phyloP scores from a whole-genome alignment of 2,797 vertebrate genomes.

The Sebastes itinus region DNA sequence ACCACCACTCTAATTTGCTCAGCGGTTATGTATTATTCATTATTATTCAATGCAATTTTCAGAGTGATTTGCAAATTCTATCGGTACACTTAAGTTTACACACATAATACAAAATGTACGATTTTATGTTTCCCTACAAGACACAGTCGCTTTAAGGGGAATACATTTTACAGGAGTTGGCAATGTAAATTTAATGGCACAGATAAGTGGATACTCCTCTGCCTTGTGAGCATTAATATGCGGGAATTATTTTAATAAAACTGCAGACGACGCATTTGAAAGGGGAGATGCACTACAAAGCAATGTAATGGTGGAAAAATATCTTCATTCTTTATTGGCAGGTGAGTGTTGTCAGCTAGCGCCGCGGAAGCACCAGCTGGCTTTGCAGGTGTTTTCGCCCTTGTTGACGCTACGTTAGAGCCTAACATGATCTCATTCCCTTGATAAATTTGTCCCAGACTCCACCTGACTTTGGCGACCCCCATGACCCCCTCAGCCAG shows the following conservation, averaged over 20 bases:
- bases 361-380: slow-evolving; percentile 70
- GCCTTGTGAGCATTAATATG: slow-evolving; percentile 57
- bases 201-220: slow-evolving; percentile 65
- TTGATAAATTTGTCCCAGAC: slow-evolving; percentile 83
- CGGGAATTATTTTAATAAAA: slow-evolving; percentile 56
- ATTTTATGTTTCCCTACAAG: slow-evolving; percentile 77
- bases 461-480: slow-evolving; percentile 83
- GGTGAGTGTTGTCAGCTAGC: slow-evolving; percentile 71
- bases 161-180: slow-evolving; percentile 76
- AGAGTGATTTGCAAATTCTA: slow-evolving; percentile 77
- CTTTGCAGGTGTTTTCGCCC: slow-evolving; percentile 79
- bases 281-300: slow-evolving; percentile 5
- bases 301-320: slow-evolving; percentile 17
- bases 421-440: slow-evolving; percentile 81
- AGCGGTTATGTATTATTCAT: slow-evolving; percentile 77
- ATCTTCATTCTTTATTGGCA: slow-evolving; percentile 70
- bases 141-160: slow-evolving; percentile 74
- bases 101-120: slow-evolving; percentile 79
- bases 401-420: slow-evolving; percentile 85
- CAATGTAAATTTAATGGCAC: slow-evolving; percentile 80
- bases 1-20: slow-evolving; percentile 73
- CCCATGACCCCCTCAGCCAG: slow-evolving; percentile 71
- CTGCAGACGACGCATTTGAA: slow-evolving; percentile 26
- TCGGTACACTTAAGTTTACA: slow-evolving; percentile 77
- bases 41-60: slow-evolving; percentile 68